These are phyloP conservation scores for Lithobates pipiens DNA, from an alignment of 2,797 vertebrate species.

Conservation along the genomic window DNA sequence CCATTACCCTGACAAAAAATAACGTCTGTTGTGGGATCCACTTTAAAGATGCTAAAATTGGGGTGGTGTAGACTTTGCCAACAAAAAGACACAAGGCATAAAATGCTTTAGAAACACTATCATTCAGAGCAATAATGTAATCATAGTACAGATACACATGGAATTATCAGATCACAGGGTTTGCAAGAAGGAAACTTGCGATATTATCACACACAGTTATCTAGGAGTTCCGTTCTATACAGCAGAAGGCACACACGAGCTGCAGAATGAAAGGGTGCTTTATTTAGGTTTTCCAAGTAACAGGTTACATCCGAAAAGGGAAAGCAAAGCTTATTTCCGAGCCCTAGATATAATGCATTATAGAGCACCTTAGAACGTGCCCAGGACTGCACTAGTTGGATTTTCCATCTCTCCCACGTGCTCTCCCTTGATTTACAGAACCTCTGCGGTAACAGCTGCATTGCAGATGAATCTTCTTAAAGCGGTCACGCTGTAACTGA, in stretches of 20 bases:
- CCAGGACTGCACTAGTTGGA: constrained; percentile 59
- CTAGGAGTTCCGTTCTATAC: background rate
- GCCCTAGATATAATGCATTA: background rate
- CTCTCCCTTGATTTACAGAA: constrained; percentile 72
- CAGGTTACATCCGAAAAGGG: background rate
- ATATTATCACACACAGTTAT: background rate
- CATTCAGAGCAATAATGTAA: background rate
- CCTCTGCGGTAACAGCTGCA: constrained; percentile 74
- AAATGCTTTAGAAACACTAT: background rate
- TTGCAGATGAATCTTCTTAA: constrained; percentile 77
- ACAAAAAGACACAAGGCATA: background rate
- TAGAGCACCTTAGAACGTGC: constrained; percentile 42
- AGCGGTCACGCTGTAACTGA: constrained; percentile 69
- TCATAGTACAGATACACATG: background rate
- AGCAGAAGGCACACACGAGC: background rate
- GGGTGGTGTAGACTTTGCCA: too few relatives aligned
- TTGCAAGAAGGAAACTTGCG: background rate
- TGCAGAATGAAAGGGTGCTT: background rate
- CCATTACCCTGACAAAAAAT: too few relatives aligned
- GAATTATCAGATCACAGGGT: background rate
- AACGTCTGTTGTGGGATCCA: too few relatives aligned
- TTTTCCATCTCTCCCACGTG: constrained; percentile 50
- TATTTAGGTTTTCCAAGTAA: background rate
- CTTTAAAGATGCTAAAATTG: too few relatives aligned
- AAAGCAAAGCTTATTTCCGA: background rate